phyloP scores from a whole-genome alignment of 2,113 vertebrate species.

The Tinamus guttatus region DNA sequence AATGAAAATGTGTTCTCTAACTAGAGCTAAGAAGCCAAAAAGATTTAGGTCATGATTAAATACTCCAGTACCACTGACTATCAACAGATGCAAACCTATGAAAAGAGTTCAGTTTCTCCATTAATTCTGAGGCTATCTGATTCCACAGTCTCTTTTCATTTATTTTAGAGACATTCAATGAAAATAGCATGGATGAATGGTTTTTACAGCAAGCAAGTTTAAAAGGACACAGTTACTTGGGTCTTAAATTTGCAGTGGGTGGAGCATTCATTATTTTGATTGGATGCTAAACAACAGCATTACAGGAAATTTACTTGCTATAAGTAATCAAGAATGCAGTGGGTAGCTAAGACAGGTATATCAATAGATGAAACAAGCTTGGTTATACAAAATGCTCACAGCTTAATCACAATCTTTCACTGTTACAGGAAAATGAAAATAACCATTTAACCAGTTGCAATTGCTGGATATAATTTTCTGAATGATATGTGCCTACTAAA shows the following conservation, averaged over 20 bases:
- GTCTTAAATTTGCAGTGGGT: neutral
- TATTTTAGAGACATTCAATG: neutral
- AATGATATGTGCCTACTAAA: neutral
- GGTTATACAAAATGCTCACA: neutral
- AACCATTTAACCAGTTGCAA: neutral
- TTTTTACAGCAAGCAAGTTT: neutral
- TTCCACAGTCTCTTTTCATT: neutral
- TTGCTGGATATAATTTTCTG: neutral
- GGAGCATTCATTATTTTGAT: neutral
- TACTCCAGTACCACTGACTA: neutral
- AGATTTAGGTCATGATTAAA: slow-evolving; percentile 55
- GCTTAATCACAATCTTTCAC: neutral
- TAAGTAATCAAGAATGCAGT: neutral
- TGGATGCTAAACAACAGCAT: neutral
- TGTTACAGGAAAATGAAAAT: neutral
- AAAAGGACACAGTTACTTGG: neutral
- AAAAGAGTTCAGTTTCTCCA: neutral
- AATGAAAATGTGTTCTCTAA: slow-evolving; percentile 23
- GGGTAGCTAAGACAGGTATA: neutral
- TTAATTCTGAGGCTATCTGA: neutral
- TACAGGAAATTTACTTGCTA: neutral
- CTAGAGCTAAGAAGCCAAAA: slow-evolving; percentile 40
- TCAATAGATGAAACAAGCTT: neutral
- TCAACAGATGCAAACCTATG: neutral
- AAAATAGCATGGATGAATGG: neutral